phyloP scores from a whole-genome alignment of 2,113 vertebrate species.

The Tetrao urogallus region DNA sequence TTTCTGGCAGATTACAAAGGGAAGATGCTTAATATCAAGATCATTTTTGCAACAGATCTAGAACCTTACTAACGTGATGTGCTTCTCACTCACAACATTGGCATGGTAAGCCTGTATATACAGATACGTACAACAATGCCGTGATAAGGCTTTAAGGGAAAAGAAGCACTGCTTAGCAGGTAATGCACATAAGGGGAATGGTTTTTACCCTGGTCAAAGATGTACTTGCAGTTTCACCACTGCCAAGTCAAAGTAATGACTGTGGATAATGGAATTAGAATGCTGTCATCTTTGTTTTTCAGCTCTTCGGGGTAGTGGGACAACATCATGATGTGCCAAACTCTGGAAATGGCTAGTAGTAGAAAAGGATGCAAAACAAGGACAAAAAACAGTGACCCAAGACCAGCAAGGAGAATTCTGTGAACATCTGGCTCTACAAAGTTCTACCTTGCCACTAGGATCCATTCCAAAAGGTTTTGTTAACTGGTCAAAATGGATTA shows the following conservation, averaged over 20 bases:
- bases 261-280: not conserved
- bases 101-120: not conserved
- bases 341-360: not conserved
- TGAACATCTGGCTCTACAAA: not conserved
- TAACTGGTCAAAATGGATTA: not conserved
- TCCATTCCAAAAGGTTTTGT: not conserved
- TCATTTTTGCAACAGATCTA: not conserved
- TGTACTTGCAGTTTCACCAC: not conserved
- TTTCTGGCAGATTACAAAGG: not conserved
- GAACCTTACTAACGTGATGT: not conserved
- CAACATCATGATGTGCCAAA: not conserved
- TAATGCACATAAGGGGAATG: not conserved
- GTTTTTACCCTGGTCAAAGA: not conserved
- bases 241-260: not conserved
- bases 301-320: not conserved
- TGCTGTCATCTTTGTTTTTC: not conserved
- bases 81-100: not conserved
- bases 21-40: not conserved
- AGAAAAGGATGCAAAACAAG: not conserved
- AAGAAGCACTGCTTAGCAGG: not conserved
- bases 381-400: not conserved
- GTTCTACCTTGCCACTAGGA: not conserved
- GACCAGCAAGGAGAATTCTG: not conserved
- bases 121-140: not conserved
- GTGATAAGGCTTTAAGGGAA: not conserved